phyloP scores from a whole-genome alignment of 1,140 invertebrate species.

The Ceratosolen solmsi region DNA sequence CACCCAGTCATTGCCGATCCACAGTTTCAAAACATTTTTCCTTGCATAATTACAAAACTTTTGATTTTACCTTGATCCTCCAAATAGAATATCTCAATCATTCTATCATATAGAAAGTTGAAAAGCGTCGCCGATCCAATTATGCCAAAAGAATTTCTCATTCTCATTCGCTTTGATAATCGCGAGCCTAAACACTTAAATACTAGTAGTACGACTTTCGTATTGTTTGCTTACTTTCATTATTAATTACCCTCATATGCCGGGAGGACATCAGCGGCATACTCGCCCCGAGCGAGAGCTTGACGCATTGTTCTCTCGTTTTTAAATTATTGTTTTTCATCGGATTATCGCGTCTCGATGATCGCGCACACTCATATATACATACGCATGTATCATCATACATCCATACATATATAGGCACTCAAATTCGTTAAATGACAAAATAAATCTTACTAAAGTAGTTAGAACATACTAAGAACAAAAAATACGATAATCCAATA shows the following conservation, averaged over 20 bases:
- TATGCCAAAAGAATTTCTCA: background rate
- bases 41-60: background rate
- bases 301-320: slow-evolving; percentile 64
- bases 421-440: slow-evolving; percentile 6
- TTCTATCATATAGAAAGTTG: slow-evolving; percentile 29
- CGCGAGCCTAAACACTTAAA: slow-evolving; percentile 11
- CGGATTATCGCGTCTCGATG: slow-evolving; percentile 57
- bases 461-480: slow-evolving; percentile 35
- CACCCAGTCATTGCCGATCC: slow-evolving; percentile 22
- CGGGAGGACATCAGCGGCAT: slow-evolving; percentile 40
- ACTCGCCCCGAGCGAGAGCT: slow-evolving; percentile 62
- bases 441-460: slow-evolving; percentile 46
- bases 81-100: background rate
- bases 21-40: background rate
- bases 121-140: background rate
- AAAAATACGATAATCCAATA: slow-evolving; percentile 41
- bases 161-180: background rate
- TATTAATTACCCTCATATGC: slow-evolving; percentile 22
- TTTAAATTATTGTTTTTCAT: slow-evolving; percentile 36
- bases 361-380: background rate
- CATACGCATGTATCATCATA: background rate
- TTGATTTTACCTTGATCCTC: background rate
- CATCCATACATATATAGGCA: background rate
- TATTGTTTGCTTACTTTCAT: background rate
- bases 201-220: slow-evolving; percentile 22